A percentile compares a stretch with the other conserved stretches of the same genome.
Evolutionary conservation across 2,888 invertebrate species (phyloP).

Genomic region (Phyllotreta cruciferae): DNA sequence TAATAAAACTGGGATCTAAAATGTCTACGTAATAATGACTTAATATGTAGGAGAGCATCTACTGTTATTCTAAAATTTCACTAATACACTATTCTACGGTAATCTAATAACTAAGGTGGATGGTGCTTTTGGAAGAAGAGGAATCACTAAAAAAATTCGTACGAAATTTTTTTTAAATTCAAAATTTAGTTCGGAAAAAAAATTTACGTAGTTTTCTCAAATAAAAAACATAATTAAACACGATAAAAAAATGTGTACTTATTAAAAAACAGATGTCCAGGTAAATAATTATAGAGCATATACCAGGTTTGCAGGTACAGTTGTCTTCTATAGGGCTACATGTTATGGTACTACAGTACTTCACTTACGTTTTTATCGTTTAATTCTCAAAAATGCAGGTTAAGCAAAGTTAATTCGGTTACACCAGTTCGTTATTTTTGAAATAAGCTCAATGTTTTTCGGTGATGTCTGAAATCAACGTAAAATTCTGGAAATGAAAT

Average conservation of each 20-base stretch:
- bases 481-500: too few species aligned
- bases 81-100: constrained; percentile 16
- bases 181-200: constrained; percentile 9
- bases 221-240: neutral
- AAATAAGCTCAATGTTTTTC: constrained; percentile 13
- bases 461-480: neutral
- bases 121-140: constrained; percentile 26
- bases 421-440: constrained; percentile 6
- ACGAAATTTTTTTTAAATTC: constrained; percentile 6
- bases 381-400: constrained; percentile 24
- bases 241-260: neutral
- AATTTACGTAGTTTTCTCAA: constrained; percentile 1
- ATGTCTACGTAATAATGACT: neutral
- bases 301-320: too few species aligned
- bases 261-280: neutral
- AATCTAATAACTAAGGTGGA: constrained; percentile 18
- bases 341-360: constrained; percentile 13
- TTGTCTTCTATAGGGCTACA: neutral
- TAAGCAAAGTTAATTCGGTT: constrained; percentile 14
- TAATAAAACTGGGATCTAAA: constrained; percentile 2
- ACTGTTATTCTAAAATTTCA: neutral
- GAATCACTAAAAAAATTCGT: constrained; percentile 26
- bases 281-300: neutral
- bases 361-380: constrained; percentile 17
- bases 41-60: neutral